These are phyloP conservation scores for Nyctalus aviator DNA, from an alignment of 2,797 vertebrate genomes.

Conservation along the genomic window DNA sequence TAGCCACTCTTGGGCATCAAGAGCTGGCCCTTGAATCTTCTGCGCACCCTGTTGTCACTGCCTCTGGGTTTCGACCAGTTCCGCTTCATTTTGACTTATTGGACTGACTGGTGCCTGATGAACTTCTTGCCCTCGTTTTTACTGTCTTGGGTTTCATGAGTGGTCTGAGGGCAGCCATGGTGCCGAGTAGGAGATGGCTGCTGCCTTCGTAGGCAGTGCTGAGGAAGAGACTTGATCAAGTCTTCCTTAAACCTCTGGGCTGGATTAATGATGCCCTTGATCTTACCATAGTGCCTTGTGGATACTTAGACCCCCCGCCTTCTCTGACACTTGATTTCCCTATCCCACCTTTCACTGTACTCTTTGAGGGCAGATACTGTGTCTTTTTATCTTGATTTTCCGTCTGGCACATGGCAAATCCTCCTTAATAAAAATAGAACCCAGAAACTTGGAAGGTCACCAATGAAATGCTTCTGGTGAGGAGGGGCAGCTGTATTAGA, in stretches of 20 bases:
- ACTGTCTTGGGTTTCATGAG: too few relatives aligned
- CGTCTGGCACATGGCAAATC: slow-evolving; percentile 31
- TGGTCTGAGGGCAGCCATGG: too few relatives aligned
- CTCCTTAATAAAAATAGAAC: slow-evolving; percentile 61
- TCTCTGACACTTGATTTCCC: neutral
- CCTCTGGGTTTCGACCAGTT: too few relatives aligned
- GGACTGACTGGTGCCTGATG: too few relatives aligned
- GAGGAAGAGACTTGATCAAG: neutral
- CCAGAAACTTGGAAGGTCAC: slow-evolving; percentile 59
- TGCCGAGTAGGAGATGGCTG: too few relatives aligned
- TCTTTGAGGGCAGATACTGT: slow-evolving; percentile 9
- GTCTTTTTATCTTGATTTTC: slow-evolving; percentile 46
- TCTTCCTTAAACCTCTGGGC: neutral
- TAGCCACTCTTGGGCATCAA: too few relatives aligned
- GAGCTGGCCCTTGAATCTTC: too few relatives aligned
- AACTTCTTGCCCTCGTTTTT: too few relatives aligned
- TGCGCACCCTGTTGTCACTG: too few relatives aligned
- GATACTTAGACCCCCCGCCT: neutral
- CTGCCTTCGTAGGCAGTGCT: too few relatives aligned
- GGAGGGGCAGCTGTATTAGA: slow-evolving; percentile 24
- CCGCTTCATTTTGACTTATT: too few relatives aligned
- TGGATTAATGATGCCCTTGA: neutral
- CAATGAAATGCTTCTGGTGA: neutral
- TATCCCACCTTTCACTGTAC: neutral
- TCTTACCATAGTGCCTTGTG: neutral